phyloP scores from a whole-genome alignment of 2,888 invertebrate genomes.

The Orthosia gothica region DNA sequence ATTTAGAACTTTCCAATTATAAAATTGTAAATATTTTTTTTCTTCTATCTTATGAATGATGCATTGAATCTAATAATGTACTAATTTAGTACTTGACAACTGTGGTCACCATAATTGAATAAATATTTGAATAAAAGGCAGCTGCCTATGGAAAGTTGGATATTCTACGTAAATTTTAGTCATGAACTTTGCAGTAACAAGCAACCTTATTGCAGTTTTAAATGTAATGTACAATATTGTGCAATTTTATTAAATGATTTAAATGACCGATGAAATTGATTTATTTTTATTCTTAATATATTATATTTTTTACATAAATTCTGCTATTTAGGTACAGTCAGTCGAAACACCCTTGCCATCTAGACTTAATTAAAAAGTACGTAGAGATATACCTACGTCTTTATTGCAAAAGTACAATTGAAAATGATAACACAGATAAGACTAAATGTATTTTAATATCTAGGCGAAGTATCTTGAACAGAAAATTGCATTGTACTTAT shows the following conservation, averaged over 20 bases:
- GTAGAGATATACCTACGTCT: too few relatives aligned
- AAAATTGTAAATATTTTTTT: slow-evolving; percentile 51
- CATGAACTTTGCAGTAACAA: background rate
- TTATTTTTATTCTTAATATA: slow-evolving; percentile 14
- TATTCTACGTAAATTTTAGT: background rate
- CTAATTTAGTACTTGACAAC: slow-evolving; percentile 30
- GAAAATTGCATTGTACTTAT: slow-evolving; percentile 6
- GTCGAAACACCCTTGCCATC: too few relatives aligned
- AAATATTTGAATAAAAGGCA: slow-evolving; percentile 17
- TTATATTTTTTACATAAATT: background rate
- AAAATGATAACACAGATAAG: background rate
- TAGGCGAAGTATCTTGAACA: background rate
- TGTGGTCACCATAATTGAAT: slow-evolving; percentile 21
- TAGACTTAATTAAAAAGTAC: background rate
- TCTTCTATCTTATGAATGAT: background rate
- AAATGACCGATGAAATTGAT: slow-evolving; percentile 48
- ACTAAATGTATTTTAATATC: background rate
- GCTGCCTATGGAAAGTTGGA: slow-evolving; percentile 14
- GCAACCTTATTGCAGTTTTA: slow-evolving; percentile 37
- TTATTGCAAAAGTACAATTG: background rate
- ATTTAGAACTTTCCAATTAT: slow-evolving; percentile 20
- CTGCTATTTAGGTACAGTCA: background rate
- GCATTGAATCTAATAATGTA: slow-evolving; percentile 27
- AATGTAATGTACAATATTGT: slow-evolving; percentile 59
- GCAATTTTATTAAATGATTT: slow-evolving; percentile 67